These are phyloP conservation scores for Parnassius glacialis DNA, from an alignment of 2,888 invertebrate genomes.

Conservation along the genomic window DNA sequence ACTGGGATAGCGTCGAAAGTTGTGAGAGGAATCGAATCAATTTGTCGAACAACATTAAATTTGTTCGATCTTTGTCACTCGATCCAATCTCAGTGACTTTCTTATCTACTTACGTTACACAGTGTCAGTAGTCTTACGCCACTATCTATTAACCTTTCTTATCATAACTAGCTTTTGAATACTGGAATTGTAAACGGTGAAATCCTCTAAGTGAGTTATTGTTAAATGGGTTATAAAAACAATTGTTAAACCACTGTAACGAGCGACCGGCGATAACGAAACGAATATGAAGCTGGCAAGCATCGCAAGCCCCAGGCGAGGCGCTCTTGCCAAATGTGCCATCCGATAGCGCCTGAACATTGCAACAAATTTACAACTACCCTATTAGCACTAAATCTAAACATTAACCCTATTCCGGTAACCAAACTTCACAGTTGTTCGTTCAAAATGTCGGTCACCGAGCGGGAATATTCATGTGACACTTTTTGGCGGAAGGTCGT, in stretches of 20 bases:
- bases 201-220: slow-evolving; percentile 27
- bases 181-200: neutral
- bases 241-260: slow-evolving; percentile 63
- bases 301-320: slow-evolving; percentile 52
- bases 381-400: slow-evolving; percentile 81
- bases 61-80: slow-evolving; percentile 51
- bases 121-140: neutral
- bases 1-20: slow-evolving; percentile 46
- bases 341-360: slow-evolving; percentile 77
- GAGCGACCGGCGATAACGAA: slow-evolving; percentile 49
- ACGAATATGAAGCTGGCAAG: slow-evolving; percentile 70
- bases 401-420: slow-evolving; percentile 78
- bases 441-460: slow-evolving; percentile 64
- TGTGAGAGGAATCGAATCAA: slow-evolving; percentile 67
- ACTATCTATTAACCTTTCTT: slow-evolving; percentile 13
- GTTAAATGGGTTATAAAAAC: slow-evolving; percentile 53
- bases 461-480: slow-evolving; percentile 52
- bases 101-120: slow-evolving; percentile 9
- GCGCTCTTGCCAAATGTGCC: slow-evolving; percentile 75
- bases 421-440: slow-evolving; percentile 70
- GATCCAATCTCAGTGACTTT: slow-evolving; percentile 41
- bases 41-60: slow-evolving; percentile 64
- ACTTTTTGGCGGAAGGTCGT: slow-evolving; percentile 41
- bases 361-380: slow-evolving; percentile 75
- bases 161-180: slow-evolving; percentile 11